Evolutionary conservation across 2,113 vertebrate species (phyloP).

Genomic region (Himantopus leucocephalus): DNA sequence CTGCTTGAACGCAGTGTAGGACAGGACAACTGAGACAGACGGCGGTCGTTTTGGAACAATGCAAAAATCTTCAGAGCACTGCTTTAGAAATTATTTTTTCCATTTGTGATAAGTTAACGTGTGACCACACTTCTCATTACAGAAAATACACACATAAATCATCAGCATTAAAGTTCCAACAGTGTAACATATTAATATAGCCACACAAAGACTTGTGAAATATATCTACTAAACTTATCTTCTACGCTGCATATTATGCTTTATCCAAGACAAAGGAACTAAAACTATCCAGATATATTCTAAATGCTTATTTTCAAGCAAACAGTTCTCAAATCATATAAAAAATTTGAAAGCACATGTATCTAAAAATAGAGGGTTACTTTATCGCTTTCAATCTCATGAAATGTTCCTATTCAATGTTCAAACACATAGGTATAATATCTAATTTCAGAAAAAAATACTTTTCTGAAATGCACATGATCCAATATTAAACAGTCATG

Average conservation of each 20-base stretch:
- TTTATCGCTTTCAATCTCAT: neutral
- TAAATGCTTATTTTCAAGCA: neutral
- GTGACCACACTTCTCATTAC: neutral
- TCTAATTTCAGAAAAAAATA: neutral
- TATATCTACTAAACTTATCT: neutral
- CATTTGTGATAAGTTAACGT: neutral
- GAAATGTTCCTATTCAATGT: neutral
- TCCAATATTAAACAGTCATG: neutral
- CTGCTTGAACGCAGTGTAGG: fast-evolving
- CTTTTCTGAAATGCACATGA: neutral
- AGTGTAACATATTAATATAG: neutral
- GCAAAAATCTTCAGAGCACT: neutral
- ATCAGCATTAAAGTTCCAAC: neutral
- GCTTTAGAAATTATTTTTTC: neutral
- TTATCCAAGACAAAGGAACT: neutral
- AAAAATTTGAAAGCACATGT: neutral
- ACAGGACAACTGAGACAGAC: neutral
- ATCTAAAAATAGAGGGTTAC: neutral
- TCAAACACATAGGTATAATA: neutral
- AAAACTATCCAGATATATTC: neutral
- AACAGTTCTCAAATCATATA: neutral
- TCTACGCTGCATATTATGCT: neutral
- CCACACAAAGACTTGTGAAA: neutral
- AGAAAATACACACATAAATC: neutral
- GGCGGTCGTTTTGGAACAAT: neutral